phyloP scores from a whole-genome alignment of 2,113 vertebrate species.

The Pipa parva region DNA sequence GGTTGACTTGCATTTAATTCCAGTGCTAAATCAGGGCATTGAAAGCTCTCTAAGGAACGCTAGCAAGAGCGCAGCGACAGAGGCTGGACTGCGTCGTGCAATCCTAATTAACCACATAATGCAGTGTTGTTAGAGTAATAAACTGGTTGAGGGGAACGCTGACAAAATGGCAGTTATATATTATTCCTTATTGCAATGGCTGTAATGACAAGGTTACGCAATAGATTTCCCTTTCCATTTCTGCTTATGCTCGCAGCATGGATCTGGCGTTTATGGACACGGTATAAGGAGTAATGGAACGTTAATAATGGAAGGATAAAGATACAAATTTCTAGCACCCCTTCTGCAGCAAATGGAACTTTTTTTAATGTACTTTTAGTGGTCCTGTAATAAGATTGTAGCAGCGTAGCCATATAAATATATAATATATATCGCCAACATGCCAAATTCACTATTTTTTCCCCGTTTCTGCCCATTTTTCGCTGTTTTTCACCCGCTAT shows the following conservation, averaged over 20 bases:
- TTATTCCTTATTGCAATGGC: constrained; percentile 54
- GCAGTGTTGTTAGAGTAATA: constrained; percentile 52
- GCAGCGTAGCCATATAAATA: too few species aligned
- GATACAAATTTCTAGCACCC: too few species aligned
- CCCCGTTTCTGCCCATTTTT: too few species aligned
- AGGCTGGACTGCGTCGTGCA: constrained; percentile 45
- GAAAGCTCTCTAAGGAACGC: constrained; percentile 51
- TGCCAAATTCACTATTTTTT: too few species aligned
- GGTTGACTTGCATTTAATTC: constrained; percentile 56
- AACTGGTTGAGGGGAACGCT: constrained; percentile 53
- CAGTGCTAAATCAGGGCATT: constrained; percentile 51
- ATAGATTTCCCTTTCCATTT: constrained; percentile 41
- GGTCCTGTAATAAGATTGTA: too few species aligned
- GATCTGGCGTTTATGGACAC: neutral
- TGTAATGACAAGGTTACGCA: constrained; percentile 44
- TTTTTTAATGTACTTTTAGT: too few species aligned
- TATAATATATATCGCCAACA: too few species aligned
- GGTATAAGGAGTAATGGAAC: neutral
- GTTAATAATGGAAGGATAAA: neutral
- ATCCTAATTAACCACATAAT: constrained; percentile 58
- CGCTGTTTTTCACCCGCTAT: too few species aligned
- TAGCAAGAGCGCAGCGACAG: constrained; percentile 49
- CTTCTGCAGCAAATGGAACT: too few species aligned
- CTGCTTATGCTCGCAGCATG: too few species aligned
- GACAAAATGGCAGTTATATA: constrained; percentile 53